Evolutionary conservation across 2,113 vertebrate species (phyloP).

Genomic region (rabbit (Oryctolagus cuniculus)): DNA sequence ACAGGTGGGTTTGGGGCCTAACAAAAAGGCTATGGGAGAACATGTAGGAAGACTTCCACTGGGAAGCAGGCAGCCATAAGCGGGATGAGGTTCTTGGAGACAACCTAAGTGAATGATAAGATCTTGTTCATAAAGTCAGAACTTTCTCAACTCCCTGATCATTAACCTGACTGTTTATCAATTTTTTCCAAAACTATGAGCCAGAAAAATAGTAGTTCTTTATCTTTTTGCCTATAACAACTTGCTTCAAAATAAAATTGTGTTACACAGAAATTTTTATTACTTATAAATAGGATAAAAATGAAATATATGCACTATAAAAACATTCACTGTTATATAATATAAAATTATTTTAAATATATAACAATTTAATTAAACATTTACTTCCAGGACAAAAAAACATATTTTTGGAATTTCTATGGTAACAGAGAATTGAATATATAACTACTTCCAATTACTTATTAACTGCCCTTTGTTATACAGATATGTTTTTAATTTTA

Average conservation of each 20-base stretch:
- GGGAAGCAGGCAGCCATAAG: not conserved
- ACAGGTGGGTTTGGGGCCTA: accelerated
- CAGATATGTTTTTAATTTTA: no score
- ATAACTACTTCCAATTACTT: not conserved
- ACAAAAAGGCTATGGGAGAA: not conserved
- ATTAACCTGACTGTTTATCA: not conserved
- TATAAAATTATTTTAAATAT: not conserved
- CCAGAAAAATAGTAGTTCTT: not conserved
- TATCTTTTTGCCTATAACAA: not conserved
- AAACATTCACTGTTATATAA: not conserved
- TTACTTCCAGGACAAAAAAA: not conserved
- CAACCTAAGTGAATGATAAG: not conserved
- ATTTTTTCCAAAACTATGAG: not conserved
- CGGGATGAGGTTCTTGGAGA: not conserved
- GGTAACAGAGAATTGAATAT: not conserved
- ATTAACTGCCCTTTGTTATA: not conserved
- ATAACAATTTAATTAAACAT: not conserved
- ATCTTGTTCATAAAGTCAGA: not conserved
- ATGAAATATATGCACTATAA: not conserved
- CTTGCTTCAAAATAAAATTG: not conserved
- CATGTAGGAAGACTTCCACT: not conserved
- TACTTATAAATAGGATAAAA: not conserved
- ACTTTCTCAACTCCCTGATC: not conserved
- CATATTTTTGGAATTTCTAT: not conserved
- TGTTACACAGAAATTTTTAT: not conserved